These are phyloP conservation scores for Pimephales promelas DNA, from an alignment of 2,113 vertebrate species.

Conservation along the genomic window DNA sequence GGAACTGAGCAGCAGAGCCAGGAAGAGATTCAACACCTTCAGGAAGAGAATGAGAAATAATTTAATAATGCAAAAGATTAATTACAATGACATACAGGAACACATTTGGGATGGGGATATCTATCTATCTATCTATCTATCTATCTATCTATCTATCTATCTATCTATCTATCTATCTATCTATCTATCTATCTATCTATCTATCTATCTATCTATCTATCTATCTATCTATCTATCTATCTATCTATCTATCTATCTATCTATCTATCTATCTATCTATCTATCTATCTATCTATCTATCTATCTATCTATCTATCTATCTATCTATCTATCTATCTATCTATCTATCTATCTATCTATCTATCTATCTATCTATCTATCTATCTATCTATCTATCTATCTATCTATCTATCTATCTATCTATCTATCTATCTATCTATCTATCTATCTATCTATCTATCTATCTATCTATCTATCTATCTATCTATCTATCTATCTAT, in stretches of 20 bases:
- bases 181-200: background rate
- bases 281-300: too few species aligned
- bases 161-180: too few species aligned
- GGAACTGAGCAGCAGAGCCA: conserved; percentile 93
- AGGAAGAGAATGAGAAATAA: background rate
- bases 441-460: background rate
- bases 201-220: background rate
- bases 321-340: background rate
- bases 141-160: too few species aligned
- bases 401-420: too few species aligned
- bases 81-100: background rate
- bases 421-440: too few species aligned
- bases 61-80: background rate
- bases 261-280: too few species aligned
- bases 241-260: background rate
- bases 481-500: too few species aligned
- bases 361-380: background rate
- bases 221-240: background rate
- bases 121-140: too few species aligned
- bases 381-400: too few species aligned
- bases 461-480: too few species aligned
- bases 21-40: conserved; percentile 94
- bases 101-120: background rate
- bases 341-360: background rate
- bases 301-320: background rate